phyloP scores from a whole-genome alignment of 2,113 vertebrate genomes.

The Corythornis madagascariensis region DNA sequence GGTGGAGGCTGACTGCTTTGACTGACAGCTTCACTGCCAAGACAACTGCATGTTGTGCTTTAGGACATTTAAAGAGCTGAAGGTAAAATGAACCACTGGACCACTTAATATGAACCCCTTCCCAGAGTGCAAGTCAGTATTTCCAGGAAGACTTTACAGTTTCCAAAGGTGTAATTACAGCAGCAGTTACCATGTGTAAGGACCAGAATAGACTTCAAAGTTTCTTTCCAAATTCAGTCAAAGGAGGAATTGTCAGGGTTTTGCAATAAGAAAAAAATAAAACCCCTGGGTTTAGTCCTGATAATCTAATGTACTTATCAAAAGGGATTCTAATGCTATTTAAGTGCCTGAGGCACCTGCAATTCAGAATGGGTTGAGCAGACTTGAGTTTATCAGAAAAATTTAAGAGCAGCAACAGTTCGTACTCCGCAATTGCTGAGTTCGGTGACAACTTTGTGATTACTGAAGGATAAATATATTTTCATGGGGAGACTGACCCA shows the following conservation, averaged over 20 bases:
- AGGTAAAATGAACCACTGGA: neutral
- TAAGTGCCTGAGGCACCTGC: neutral
- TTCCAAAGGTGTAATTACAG: neutral
- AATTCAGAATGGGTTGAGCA: neutral
- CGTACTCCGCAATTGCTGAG: neutral
- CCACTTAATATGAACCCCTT: neutral
- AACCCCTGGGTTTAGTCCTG: neutral
- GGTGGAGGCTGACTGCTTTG: neutral
- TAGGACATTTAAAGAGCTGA: neutral
- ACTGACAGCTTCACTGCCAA: neutral
- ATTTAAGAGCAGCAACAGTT: neutral
- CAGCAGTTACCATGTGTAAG: neutral
- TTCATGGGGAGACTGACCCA: accelerated
- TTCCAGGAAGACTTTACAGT: neutral
- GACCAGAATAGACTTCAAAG: neutral
- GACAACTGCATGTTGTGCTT: neutral
- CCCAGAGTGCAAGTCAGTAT: neutral
- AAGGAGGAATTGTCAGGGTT: neutral
- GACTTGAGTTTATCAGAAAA: neutral
- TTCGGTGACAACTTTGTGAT: neutral
- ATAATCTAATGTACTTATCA: neutral
- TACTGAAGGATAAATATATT: neutral
- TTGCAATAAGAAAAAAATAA: neutral
- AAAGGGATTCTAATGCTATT: neutral
- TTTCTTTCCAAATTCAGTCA: neutral